Percentiles rank a stretch among this genome's conserved stretches.
Conservation (phyloP, 2,888 invertebrate species). For the Tenthredo scrophulariae region DNA sequence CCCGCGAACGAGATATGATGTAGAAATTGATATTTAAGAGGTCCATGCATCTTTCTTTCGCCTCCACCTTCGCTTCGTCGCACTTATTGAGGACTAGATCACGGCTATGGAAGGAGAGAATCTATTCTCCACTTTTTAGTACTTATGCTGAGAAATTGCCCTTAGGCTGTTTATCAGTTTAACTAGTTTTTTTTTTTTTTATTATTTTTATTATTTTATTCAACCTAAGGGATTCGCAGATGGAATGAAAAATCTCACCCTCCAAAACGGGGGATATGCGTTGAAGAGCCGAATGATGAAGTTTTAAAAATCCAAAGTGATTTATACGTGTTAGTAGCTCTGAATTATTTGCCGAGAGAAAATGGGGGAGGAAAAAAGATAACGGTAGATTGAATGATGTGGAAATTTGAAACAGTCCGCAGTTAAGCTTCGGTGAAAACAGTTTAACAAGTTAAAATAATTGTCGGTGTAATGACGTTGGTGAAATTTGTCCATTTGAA, state of each 20-base stretch:
- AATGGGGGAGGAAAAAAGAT: not conserved
- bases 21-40: constrained; percentile 1
- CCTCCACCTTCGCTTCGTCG: not conserved
- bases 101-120: not conserved
- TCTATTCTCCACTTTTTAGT: not conserved
- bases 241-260: not conserved
- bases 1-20: not conserved
- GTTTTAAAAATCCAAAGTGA: not conserved
- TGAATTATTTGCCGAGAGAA: not conserved
- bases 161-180: not conserved
- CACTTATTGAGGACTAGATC: not conserved
- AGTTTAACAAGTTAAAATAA: constrained; percentile 18
- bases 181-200: not conserved
- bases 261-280: not conserved
- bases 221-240: not conserved
- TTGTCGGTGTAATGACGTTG: not conserved
- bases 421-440: constrained; percentile 10
- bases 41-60: not conserved
- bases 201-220: too few relatives aligned
- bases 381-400: not conserved
- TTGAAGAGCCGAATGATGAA: not conserved
- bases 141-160: not conserved
- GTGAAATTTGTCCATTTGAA: constrained; percentile 40
- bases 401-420: not conserved
- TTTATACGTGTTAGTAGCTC: not conserved